Evolutionary conservation across 2,113 vertebrate genomes (phyloP), one percentile per base, ranked within the genome.

Genomic region (Xyliphius kryptos): DNA sequence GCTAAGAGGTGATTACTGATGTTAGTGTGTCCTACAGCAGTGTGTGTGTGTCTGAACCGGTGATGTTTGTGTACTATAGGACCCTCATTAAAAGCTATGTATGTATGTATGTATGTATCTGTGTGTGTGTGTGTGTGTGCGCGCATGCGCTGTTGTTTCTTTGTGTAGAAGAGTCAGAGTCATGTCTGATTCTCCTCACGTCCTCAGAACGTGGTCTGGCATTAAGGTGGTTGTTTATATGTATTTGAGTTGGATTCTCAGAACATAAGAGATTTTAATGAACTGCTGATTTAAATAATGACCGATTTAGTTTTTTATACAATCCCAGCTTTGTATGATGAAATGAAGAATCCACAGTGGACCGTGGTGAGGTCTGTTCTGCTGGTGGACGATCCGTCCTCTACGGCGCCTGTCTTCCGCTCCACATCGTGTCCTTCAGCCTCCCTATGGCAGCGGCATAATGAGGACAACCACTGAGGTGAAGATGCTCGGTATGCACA

Each of bases 381-480:
- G 32, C 53, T 56, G 44, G 48, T 16, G 56, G 26, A 50, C 50
- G 44, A 57, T n/a, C 36, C 57, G 16, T 41, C 63, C 26, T n/a
- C 21, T 19, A 22, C 37, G 40, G 56, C 50, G n/a, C 3, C 10
- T 52, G 50, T 26, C 36, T 50, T 40, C 2, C 13, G 61, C 69
- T n/a, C 1, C 20, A 49, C 37, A 5, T 32, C 13, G 52, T 19
- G 21, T 58, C 46, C 43, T 26, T 37, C 11, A 58, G 15, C 19
- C 37, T 38, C 21, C 20, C 15, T 47, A 19, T 32, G 12, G 20
- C 55, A 32, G 47, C 20, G 17, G 10, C 15, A 58, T 51, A 51
- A 52, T 66, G 38, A 66, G 16, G 8, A 52, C 51, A 36, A 36
- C 56, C 9, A 22, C 1, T 22, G 20, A 17, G 20, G 17, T 43